A percentile compares a stretch with the other conserved stretches of the same genome.
Conservation (phyloP, 2,888 invertebrate species). For the Itoplectis maculator region DNA sequence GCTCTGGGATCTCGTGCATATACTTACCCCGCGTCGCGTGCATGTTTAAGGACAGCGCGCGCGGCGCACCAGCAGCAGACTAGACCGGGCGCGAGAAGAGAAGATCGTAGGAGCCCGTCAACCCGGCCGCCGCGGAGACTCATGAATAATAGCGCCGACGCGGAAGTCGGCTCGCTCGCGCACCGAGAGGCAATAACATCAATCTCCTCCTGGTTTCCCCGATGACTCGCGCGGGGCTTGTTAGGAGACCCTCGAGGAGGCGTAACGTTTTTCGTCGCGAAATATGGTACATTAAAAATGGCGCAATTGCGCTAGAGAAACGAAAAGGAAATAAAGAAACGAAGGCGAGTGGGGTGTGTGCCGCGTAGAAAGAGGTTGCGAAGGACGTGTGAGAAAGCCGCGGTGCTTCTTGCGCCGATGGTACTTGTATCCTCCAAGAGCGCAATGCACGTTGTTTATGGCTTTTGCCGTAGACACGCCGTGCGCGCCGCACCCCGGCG, state of each 20-base stretch:
- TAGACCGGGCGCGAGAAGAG: slow-evolving; percentile 5
- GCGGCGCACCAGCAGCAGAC: too few species aligned
- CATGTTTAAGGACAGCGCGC: slow-evolving; percentile 21
- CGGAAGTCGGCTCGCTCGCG: slow-evolving; percentile 16
- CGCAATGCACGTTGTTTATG: slow-evolving; percentile 36
- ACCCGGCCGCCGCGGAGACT: slow-evolving; percentile 33
- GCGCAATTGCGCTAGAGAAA: background rate
- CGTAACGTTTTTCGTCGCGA: background rate
- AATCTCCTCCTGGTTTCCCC: slow-evolving; percentile 60
- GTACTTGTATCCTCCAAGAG: slow-evolving; percentile 11
- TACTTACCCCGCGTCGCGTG: slow-evolving; percentile 12
- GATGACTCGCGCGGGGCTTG: slow-evolving; percentile 53
- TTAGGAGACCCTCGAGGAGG: slow-evolving; percentile 7
- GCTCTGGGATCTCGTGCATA: slow-evolving; percentile 5
- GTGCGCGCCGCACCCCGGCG: slow-evolving; percentile 43
- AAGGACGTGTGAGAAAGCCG: slow-evolving; percentile 21
- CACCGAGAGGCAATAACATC: slow-evolving; percentile 63
- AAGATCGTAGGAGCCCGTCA: slow-evolving; percentile 43
- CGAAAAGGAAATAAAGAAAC: background rate
- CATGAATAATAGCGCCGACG: slow-evolving; percentile 56
- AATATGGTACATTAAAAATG: slow-evolving; percentile 17
- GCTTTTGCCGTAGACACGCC: slow-evolving; percentile 33
- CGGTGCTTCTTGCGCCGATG: slow-evolving; percentile 9
- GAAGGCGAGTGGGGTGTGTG: background rate
- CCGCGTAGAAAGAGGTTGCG: background rate